phyloP scores from a whole-genome alignment of 2,888 invertebrate genomes.

The Timema cristinae region DNA sequence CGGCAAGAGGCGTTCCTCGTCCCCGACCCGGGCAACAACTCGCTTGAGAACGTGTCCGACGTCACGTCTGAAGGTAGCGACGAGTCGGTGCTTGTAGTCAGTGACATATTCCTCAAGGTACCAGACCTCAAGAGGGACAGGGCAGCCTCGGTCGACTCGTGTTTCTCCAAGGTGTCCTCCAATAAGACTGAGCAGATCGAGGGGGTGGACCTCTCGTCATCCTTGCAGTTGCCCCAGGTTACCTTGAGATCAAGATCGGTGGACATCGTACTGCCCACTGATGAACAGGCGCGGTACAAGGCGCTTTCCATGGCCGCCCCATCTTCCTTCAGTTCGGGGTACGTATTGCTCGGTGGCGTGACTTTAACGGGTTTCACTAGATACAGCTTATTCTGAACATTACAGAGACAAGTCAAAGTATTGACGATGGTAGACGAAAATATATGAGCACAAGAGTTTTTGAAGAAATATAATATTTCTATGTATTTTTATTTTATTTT shows the following conservation, averaged over 20 bases:
- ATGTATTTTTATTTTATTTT: no score
- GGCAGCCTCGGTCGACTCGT: constrained; percentile 84
- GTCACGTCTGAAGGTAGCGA: constrained; percentile 45
- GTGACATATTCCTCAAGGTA: constrained; percentile 73
- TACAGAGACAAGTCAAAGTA: no score
- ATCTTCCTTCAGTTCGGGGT: constrained; percentile 41
- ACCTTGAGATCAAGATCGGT: constrained; percentile 73
- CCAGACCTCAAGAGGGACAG: constrained; percentile 80
- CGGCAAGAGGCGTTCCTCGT: constrained; percentile 80
- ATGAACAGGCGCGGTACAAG: constrained; percentile 79
- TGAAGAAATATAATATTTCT: no score
- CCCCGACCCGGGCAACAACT: constrained; percentile 54
- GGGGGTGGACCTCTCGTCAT: constrained; percentile 39
- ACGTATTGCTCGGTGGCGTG: not conserved
- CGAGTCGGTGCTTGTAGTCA: constrained; percentile 45
- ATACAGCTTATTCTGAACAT: no score
- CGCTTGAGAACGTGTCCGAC: constrained; percentile 63
- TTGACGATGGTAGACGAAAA: no score
- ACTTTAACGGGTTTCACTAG: no score
- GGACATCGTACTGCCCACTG: constrained; percentile 82
- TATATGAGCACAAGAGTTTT: no score
- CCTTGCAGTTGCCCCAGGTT: constrained; percentile 64
- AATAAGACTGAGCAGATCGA: constrained; percentile 59
- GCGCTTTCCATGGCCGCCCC: constrained; percentile 70
- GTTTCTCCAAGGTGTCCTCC: constrained; percentile 69